Conservation (phyloP, 1,140 invertebrate species). For the Bactericera cockerelli region DNA sequence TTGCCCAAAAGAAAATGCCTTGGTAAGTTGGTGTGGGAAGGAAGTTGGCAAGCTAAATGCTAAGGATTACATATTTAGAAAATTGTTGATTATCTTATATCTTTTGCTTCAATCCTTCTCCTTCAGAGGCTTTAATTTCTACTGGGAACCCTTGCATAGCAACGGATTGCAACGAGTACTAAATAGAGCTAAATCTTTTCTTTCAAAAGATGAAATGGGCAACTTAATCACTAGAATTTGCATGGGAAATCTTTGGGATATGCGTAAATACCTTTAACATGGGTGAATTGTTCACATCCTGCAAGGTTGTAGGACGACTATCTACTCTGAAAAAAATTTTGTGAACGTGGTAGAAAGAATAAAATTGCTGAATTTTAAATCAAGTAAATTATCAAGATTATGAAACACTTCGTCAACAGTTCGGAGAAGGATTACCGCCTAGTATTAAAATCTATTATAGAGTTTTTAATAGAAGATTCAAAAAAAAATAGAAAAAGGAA, state of each 20-base stretch:
- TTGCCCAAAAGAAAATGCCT: background rate
- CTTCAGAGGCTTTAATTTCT: background rate
- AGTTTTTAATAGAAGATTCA: too few species aligned
- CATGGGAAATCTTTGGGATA: background rate
- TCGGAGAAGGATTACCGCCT: too few species aligned
- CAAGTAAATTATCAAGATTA: too few species aligned
- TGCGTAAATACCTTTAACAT: background rate
- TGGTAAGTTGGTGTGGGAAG: background rate
- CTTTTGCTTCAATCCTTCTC: background rate
- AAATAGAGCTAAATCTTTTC: background rate
- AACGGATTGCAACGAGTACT: background rate
- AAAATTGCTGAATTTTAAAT: background rate
- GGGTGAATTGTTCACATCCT: background rate
- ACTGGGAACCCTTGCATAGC: background rate
- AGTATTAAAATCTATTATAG: too few species aligned
- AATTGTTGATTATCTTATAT: background rate
- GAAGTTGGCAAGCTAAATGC: background rate
- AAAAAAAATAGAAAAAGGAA: too few species aligned
- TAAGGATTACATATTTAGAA: background rate
- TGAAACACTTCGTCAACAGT: too few species aligned
- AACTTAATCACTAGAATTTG: background rate
- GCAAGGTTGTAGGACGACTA: background rate
- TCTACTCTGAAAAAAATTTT: background rate
- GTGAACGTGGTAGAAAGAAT: background rate
- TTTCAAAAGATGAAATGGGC: background rate